A percentile compares a stretch with the other conserved stretches of the same genome.
Conservation (phyloP, 2,797 vertebrate species). For the Parauchenoglanis punctatus region DNA sequence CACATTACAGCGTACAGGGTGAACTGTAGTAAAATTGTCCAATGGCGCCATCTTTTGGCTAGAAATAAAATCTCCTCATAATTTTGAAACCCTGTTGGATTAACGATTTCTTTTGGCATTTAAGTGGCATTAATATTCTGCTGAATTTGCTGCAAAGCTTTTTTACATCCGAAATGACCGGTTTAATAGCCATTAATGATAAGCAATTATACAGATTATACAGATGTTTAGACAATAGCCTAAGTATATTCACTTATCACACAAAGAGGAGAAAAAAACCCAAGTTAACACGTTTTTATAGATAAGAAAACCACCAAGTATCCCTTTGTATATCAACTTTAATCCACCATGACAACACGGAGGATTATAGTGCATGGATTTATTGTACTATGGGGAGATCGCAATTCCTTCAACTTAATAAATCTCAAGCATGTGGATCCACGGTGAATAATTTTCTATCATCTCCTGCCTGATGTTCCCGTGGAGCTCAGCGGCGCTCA, state of each 20-base stretch:
- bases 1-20: neutral
- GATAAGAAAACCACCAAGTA: conserved; percentile 3
- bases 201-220: neutral
- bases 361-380: conserved; percentile 16
- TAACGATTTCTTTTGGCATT: neutral
- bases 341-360: conserved; percentile 19
- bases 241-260: neutral
- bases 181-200: neutral
- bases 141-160: neutral
- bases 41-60: conserved; percentile 45
- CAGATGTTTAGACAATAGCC: neutral
- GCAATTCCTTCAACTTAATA: conserved; percentile 37
- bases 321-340: conserved; percentile 4
- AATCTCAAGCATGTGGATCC: conserved; percentile 39
- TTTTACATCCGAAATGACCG: neutral
- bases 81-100: neutral
- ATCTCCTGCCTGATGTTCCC: conserved; percentile 40
- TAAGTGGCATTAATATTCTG: neutral
- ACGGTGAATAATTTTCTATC: conserved; percentile 44
- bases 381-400: conserved; percentile 31
- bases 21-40: conserved; percentile 7
- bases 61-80: neutral
- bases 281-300: neutral
- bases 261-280: neutral
- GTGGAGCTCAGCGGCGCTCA: conserved; percentile 6